phyloP scores from a whole-genome alignment of 2,888 invertebrate species.

The Malthinus seriepunctatus region DNA sequence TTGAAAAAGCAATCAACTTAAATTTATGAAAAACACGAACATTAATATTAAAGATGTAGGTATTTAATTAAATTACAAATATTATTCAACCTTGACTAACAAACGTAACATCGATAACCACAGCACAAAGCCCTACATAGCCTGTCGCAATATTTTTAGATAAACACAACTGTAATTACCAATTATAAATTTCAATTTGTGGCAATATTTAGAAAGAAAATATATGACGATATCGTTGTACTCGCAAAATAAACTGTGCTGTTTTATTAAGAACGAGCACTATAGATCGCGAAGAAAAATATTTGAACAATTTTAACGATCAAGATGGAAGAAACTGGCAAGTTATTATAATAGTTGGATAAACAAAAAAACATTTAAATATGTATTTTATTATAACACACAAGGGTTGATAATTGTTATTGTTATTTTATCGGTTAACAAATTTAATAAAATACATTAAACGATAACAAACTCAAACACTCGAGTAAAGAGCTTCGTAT shows the following conservation, averaged over 20 bases:
- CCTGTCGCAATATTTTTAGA: conserved; percentile 27
- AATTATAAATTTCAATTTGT: conserved; percentile 32
- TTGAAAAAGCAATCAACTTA: no score
- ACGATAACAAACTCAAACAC: no score
- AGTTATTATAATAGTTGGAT: background rate
- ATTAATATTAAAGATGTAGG: no score
- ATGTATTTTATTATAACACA: background rate
- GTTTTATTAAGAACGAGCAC: conserved; percentile 27
- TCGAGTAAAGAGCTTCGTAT: no score
- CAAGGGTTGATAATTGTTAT: no score
- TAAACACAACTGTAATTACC: conserved; percentile 30
- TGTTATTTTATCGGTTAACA: no score
- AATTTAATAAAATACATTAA: no score
- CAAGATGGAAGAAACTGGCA: conserved; percentile 1
- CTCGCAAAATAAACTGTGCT: conserved; percentile 22
- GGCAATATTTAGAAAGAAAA: conserved; percentile 31
- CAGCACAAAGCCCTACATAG: conserved; percentile 17
- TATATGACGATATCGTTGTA: conserved; percentile 23
- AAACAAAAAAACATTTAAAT: conserved; percentile 3
- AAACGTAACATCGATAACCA: conserved; percentile 25
- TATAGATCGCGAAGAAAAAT: conserved; percentile 24
- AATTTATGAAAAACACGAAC: no score
- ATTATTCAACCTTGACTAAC: conserved; percentile 26
- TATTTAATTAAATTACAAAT: conserved; percentile 25
- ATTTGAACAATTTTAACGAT: conserved; percentile 27